Evolutionary conservation across 2,113 vertebrate genomes (phyloP).

Genomic region (Ochotona princeps): DNA sequence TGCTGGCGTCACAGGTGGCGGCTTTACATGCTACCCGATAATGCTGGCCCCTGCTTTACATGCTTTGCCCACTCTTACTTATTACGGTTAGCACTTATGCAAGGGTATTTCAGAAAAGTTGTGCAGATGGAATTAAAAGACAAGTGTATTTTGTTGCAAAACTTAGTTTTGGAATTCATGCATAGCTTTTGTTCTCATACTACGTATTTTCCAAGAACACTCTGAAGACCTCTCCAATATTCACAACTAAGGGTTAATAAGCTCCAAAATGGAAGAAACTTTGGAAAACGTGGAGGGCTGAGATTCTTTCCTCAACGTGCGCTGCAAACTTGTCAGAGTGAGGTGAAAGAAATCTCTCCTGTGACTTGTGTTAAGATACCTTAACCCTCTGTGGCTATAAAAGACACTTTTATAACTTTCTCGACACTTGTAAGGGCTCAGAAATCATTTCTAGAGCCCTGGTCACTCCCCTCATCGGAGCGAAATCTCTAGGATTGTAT

Average conservation of each 20-base stretch:
- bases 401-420: conserved; percentile 69
- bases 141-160: no score
- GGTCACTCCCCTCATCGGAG: not conserved
- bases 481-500: conserved; percentile 51
- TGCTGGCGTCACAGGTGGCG: no score
- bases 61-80: not conserved
- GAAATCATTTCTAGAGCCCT: conserved; percentile 49
- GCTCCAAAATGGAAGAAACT: not conserved
- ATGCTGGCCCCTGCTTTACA: not conserved
- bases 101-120: no score
- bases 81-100: not conserved
- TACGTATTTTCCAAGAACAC: no score
- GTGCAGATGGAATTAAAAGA: no score
- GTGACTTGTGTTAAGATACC: conserved; percentile 45
- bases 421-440: conserved; percentile 44
- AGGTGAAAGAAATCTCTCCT: conserved; percentile 56
- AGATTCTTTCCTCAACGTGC: not conserved
- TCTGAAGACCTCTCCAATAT: not conserved
- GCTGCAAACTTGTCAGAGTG: not conserved
- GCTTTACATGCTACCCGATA: no score
- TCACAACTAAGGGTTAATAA: not conserved
- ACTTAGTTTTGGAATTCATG: no score
- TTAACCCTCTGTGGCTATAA: conserved; percentile 51
- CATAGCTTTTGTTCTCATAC: no score
- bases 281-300: not conserved